Conservation (phyloP, 2,888 invertebrate species). For the Parnassius glacialis region DNA sequence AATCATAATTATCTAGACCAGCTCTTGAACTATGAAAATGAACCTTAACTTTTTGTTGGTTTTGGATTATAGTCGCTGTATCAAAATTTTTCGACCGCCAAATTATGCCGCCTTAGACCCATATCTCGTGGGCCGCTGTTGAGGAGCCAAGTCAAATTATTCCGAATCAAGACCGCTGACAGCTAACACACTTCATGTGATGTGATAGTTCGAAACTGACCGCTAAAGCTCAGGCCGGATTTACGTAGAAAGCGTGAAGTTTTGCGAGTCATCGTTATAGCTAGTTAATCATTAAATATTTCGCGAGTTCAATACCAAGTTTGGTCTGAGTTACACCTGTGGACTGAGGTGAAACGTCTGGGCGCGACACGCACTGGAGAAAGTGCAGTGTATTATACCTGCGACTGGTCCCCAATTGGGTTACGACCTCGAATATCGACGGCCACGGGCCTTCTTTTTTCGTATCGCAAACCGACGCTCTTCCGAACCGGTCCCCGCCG, state of each 20-base stretch:
- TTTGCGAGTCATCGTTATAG: constrained; percentile 2
- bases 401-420: constrained; percentile 74
- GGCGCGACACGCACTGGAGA: constrained; percentile 73
- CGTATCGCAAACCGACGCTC: constrained; percentile 41
- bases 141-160: neutral
- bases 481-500: constrained; percentile 44
- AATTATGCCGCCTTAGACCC: no score
- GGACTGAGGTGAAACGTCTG: constrained; percentile 60
- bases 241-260: constrained; percentile 14
- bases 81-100: no score
- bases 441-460: constrained; percentile 61
- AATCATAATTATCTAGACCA: no score
- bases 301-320: constrained; percentile 45
- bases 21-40: no score
- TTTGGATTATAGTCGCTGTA: no score
- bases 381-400: constrained; percentile 76
- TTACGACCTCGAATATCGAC: constrained; percentile 73
- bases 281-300: constrained; percentile 35
- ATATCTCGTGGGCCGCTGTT: no score
- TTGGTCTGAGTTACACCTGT: constrained; percentile 45
- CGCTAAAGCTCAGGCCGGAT: neutral
- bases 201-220: neutral
- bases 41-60: no score
- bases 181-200: constrained; percentile 8
- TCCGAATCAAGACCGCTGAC: constrained; percentile 7